Percentiles rank a stretch among this genome's conserved stretches.
Evolutionary conservation across 2,888 invertebrate genomes (phyloP).

Genomic region (Bombylius discolor): DNA sequence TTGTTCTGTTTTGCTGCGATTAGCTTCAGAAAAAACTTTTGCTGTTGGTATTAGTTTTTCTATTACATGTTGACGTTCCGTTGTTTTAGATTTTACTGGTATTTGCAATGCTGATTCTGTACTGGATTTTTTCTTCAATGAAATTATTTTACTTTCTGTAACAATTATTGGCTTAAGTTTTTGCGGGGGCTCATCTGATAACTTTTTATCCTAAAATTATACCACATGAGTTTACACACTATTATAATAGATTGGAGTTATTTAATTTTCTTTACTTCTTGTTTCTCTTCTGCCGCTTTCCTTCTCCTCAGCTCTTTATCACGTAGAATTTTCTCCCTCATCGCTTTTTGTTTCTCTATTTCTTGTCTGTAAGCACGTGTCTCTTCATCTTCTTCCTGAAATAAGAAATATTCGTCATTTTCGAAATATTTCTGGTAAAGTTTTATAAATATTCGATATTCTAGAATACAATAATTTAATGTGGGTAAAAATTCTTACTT

Average conservation of each 20-base stretch:
- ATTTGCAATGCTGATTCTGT: not conserved
- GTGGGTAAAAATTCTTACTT: slow-evolving; percentile 21
- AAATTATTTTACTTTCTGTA: slow-evolving; percentile 33
- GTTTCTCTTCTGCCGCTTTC: slow-evolving; percentile 35
- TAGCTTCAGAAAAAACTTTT: slow-evolving; percentile 34
- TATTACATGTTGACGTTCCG: slow-evolving; percentile 17
- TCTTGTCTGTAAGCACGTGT: slow-evolving; percentile 37
- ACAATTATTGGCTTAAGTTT: slow-evolving; percentile 26
- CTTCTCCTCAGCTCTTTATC: slow-evolving; percentile 39
- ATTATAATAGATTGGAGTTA: too few species aligned
- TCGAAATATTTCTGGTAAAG: too few species aligned
- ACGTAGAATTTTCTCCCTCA: slow-evolving; percentile 36
- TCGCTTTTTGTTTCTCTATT: slow-evolving; percentile 39
- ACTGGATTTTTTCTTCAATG: slow-evolving; percentile 25
- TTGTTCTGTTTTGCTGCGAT: slow-evolving; percentile 26
- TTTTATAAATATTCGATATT: too few species aligned
- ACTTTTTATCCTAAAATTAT: not conserved
- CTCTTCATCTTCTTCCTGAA: slow-evolving; percentile 38
- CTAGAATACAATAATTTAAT: too few species aligned
- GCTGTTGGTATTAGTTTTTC: slow-evolving; percentile 28
- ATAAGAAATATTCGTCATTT: not conserved
- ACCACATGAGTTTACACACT: too few species aligned
- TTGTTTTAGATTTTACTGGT: not conserved
- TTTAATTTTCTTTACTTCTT: slow-evolving; percentile 22
- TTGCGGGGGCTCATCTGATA: slow-evolving; percentile 13